phyloP scores from a whole-genome alignment of 2,113 vertebrate species.

The Neopipo cinnamomea region DNA sequence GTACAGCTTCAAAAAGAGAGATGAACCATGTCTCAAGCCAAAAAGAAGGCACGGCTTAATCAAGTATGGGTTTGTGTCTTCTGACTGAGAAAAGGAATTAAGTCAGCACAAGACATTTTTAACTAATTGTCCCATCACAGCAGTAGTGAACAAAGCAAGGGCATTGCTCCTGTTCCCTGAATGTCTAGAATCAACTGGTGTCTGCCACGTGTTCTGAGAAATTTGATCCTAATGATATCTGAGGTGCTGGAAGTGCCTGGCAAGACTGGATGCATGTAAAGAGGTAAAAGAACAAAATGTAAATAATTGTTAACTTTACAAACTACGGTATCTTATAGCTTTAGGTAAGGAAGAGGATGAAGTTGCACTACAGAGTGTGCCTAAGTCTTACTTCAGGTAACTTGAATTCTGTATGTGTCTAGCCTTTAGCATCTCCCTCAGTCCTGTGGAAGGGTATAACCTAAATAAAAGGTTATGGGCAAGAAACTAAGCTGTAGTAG shows the following conservation, averaged over 20 bases:
- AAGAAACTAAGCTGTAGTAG: background rate
- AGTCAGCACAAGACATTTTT: background rate
- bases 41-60: background rate
- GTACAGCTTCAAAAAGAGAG: background rate
- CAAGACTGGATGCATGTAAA: background rate
- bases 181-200: background rate
- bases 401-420: background rate
- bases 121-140: background rate
- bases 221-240: background rate
- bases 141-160: background rate
- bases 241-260: background rate
- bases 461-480: background rate
- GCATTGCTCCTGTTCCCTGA: background rate
- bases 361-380: background rate
- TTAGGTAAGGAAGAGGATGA: background rate
- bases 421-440: background rate
- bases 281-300: background rate
- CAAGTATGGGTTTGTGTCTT: background rate
- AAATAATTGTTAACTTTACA: background rate
- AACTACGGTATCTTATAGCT: background rate
- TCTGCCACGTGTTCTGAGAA: background rate
- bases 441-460: background rate
- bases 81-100: background rate
- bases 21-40: background rate
- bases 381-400: background rate